phyloP scores from a whole-genome alignment of 2,888 invertebrate genomes.

The Reticulitermes lucifugus region DNA sequence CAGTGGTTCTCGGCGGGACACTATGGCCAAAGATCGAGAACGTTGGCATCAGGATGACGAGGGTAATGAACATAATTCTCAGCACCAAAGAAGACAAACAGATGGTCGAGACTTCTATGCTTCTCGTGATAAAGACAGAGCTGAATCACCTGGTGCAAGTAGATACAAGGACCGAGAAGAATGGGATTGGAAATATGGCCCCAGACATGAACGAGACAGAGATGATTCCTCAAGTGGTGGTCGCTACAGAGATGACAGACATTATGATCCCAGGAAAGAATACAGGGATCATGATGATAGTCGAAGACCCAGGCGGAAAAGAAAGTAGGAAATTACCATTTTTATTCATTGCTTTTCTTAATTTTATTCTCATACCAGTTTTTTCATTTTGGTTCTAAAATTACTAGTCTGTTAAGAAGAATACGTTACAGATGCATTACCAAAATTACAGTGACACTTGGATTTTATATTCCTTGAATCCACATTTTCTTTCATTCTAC shows the following conservation, averaged over 20 bases:
- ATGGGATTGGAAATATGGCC: constrained; percentile 34
- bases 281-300: background rate
- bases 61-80: constrained; percentile 48
- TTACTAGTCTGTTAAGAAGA: too few species aligned
- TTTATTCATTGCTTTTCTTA: background rate
- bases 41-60: constrained; percentile 51
- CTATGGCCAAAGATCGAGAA: constrained; percentile 46
- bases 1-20: constrained; percentile 36
- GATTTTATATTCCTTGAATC: too few species aligned
- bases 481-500: too few species aligned
- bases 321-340: constrained; percentile 1
- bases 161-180: constrained; percentile 52
- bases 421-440: too few species aligned
- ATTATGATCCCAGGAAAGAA: constrained; percentile 25
- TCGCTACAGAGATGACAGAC: constrained; percentile 50
- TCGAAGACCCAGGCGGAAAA: constrained; percentile 32
- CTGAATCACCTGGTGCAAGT: constrained; percentile 33
- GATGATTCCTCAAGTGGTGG: constrained; percentile 50
- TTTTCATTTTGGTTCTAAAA: too few species aligned
- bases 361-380: too few species aligned
- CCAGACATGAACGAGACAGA: constrained; percentile 38
- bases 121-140: constrained; percentile 41
- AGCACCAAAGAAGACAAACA: constrained; percentile 25
- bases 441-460: too few species aligned
- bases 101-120: constrained; percentile 33